Base-by-base conservation (phyloP, 2,888 invertebrate genomes). In the Eudemis profundana region DNA sequence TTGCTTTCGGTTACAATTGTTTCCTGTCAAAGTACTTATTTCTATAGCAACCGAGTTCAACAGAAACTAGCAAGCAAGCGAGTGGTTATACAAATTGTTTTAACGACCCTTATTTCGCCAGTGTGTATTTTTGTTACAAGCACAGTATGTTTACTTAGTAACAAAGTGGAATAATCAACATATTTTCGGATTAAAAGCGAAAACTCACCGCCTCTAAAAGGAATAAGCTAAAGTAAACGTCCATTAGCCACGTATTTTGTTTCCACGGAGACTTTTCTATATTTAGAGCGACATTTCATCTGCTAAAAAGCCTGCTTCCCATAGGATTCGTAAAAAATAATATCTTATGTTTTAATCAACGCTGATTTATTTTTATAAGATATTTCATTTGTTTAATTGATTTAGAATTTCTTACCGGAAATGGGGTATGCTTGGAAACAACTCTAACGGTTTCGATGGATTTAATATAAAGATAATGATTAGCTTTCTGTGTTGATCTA, bases 201-300 rank as follows among this genome's bases (percentile, higher is more conserved):
- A 59, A 14, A 23, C 12, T 14, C 10, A n/a, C 40, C 23, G n/a
- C 2, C 40, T 51, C 17, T 61, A 36, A 61, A 60, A 61, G 21
- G 50, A 60, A 46, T 46, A 59, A 65, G 15, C 59, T 17, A 46
- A 64, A 60, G 65, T 47, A 53, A 65, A 60, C 46, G 46, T 65
- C 65, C 51, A 60, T 65, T 60, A 65, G 36, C 44, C 23, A 33
- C 51, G 36, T 60, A 53, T 65, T 60, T 47, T 40, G 44, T 65
- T 60, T 29, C 65, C 65, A 36, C 65, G 1, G 65, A 53, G 64
- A 65, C 57, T 40, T 7, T 17, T 46, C 51, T 65, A 60, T 60
- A 65, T 53, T 65, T 60, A 27, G 53, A 60, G 53, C 53, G 46
- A 60, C 46, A 15, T 50, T 50, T 53, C 46, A 65, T 60, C 51